Evolutionary conservation across 53 echinoderm and acorn worm genomes (phyloP), one percentile per base, ranked within the genome.

Genomic region (Henricia sp.): DNA sequence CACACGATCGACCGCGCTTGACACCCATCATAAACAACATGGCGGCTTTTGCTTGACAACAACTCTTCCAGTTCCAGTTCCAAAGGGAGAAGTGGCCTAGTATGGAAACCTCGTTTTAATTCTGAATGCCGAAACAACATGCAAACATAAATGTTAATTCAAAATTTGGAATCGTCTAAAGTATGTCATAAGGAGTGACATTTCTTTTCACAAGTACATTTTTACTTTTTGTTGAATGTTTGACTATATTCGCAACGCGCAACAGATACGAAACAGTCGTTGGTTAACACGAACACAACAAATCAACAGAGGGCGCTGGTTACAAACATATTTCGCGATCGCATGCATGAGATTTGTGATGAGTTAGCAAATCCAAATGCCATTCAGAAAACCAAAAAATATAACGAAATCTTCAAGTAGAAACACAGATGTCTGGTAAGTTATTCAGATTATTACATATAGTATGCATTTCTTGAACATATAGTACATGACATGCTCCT

Each of bases 11-110:
- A n/a, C 57, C 10, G 57, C 57, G 75, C 75, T 57, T 75, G 75
- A 41, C 50, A 46, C 28, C 64, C 44, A 38, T 17, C 37, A 42
- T 50, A 80, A 80, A 80, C 80, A 80, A 80, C 64, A 80, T 80
- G 80, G 80, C 80, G 12, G 80, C 62, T 50, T 27, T n/a, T 14
- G 23, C 80, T 80, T 80, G 80, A 80, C 80, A 46, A 80, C 80
- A 44, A n/a, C n/a, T n/a, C n/a, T n/a, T n/a, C n/a, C n/a, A n/a
- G n/a, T n/a, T n/a, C n/a, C n/a, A n/a, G n/a, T n/a, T n/a, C n/a
- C n/a, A n/a, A n/a, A n/a, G n/a, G n/a, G n/a, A n/a, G n/a, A n/a
- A n/a, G n/a, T n/a, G n/a, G n/a, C n/a, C n/a, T n/a, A n/a, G 9
- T 48, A 48, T 48, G 48, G 9, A 48, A 48, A 11, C 48, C 48